These are phyloP conservation scores for Drosophila sp. DNA, from an alignment of 1,140 invertebrate species.

Conservation along the genomic window DNA sequence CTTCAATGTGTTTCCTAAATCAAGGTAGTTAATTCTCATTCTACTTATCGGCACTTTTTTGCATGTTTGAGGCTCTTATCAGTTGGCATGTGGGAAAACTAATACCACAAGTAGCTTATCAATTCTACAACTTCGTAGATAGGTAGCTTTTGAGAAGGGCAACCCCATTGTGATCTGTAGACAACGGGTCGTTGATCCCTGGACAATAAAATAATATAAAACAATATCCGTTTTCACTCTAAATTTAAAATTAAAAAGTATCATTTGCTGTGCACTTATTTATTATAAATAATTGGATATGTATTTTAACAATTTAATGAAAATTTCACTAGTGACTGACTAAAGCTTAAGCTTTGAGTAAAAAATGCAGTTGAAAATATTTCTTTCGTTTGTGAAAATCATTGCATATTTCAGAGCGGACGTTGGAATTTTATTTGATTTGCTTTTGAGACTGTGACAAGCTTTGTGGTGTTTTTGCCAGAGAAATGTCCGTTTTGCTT, in stretches of 20 bases:
- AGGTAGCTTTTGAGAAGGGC: not conserved
- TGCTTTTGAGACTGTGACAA: conserved; percentile 3
- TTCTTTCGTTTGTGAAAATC: conserved; percentile 2
- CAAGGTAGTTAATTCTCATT: not conserved
- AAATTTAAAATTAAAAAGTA: too few relatives aligned
- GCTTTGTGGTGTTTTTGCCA: conserved; percentile 7
- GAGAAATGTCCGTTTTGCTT: conserved; percentile 21
- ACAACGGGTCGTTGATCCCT: too few relatives aligned
- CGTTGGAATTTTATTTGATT: conserved; percentile 7
- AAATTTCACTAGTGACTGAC: not conserved
- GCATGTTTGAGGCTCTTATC: not conserved
- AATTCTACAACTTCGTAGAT: not conserved
- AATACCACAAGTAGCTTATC: not conserved
- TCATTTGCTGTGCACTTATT: too few relatives aligned
- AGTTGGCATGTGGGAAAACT: not conserved
- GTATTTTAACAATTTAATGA: too few relatives aligned
- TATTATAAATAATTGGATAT: too few relatives aligned
- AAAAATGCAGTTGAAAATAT: not conserved
- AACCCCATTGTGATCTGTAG: not conserved
- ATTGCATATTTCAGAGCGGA: conserved; percentile 25
- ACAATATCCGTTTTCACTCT: too few relatives aligned
- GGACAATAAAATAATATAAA: too few relatives aligned
- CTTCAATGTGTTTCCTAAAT: too few relatives aligned
- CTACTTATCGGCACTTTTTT: not conserved
- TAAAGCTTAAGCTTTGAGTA: not conserved